Evolutionary conservation across 1,140 invertebrate species (phyloP).

Genomic region (Leptinotarsa undecemlineata): DNA sequence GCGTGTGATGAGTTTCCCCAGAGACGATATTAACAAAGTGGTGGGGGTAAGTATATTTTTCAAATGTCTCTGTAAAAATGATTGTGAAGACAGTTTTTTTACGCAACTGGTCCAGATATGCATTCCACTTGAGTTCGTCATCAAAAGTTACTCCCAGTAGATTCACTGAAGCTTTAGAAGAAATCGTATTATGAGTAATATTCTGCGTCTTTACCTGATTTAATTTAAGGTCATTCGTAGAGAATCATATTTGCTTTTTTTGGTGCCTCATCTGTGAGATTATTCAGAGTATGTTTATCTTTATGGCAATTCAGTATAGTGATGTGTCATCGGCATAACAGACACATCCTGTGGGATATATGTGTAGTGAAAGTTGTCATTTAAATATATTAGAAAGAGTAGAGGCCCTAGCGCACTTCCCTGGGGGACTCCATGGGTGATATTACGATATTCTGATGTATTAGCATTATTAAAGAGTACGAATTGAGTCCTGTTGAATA

Average conservation of each 20-base stretch:
- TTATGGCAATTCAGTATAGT: neutral
- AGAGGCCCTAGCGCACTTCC: slow-evolving; percentile 1
- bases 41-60: slow-evolving; percentile 2
- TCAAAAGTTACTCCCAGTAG: too few relatives aligned
- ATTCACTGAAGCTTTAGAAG: too few relatives aligned
- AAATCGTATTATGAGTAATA: too few relatives aligned
- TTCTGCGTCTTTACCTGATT: too few relatives aligned
- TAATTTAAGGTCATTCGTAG: too few relatives aligned
- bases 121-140: neutral
- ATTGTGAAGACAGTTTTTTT: neutral
- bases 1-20: neutral
- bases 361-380: slow-evolving; percentile 7
- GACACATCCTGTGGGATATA: neutral
- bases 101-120: neutral
- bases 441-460: slow-evolving; percentile 8
- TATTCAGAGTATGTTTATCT: too few relatives aligned
- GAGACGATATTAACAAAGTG: neutral
- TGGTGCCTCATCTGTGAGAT: too few relatives aligned
- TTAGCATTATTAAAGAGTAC: neutral
- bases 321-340: slow-evolving; percentile 7
- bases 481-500: neutral
- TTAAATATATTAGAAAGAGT: slow-evolving; percentile 4
- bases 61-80: neutral
- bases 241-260: too few relatives aligned
- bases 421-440: neutral